Percentiles rank a stretch among this genome's conserved stretches.
Conservation (phyloP, 2,113 vertebrate species). For the Actenoides lindsayi region DNA sequence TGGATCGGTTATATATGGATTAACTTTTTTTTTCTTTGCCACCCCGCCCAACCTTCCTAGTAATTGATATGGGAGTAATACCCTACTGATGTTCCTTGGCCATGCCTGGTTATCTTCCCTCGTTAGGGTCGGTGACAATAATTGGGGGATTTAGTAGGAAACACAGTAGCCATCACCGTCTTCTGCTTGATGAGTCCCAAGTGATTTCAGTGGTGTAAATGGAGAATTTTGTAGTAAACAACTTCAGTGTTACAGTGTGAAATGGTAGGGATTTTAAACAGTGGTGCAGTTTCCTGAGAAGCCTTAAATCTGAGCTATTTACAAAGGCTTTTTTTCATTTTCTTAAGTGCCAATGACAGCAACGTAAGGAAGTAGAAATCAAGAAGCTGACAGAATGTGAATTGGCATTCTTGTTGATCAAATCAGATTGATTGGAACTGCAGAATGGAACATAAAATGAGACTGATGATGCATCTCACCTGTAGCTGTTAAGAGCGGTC, state of each 20-base stretch:
- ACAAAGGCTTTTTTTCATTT: neutral
- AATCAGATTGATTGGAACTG: neutral
- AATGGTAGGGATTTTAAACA: neutral
- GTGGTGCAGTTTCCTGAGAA: neutral
- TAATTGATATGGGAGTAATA: neutral
- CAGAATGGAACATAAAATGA: constrained; percentile 36
- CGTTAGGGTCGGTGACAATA: neutral
- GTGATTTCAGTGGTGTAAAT: neutral
- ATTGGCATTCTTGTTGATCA: neutral
- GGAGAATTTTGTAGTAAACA: neutral
- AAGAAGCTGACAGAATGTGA: neutral
- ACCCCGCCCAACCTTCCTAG: neutral
- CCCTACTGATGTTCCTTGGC: neutral
- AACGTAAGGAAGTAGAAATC: neutral
- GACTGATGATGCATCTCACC: neutral
- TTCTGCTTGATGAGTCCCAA: neutral
- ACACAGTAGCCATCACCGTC: neutral
- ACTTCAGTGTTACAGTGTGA: neutral
- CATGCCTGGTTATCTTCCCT: neutral
- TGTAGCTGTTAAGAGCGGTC: neutral
- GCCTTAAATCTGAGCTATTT: neutral
- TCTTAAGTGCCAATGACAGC: neutral
- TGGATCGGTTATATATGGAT: neutral
- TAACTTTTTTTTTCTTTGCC: neutral
- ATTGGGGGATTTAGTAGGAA: neutral